Evolutionary conservation across 2,797 vertebrate genomes (phyloP).

Genomic region (Chrysolophus pictus): DNA sequence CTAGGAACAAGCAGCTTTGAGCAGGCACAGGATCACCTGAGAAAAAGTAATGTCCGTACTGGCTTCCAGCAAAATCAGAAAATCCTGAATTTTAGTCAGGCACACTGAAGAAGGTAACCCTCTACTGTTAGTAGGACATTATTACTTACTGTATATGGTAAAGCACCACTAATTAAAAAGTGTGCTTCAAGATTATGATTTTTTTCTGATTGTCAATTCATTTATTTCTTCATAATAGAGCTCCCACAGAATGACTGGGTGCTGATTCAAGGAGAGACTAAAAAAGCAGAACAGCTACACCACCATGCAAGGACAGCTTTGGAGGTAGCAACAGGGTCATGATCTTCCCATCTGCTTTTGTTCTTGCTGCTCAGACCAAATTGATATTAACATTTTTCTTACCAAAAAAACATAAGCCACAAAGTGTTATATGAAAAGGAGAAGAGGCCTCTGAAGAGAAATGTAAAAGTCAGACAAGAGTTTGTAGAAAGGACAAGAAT

Average conservation of each 20-base stretch:
- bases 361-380: neutral
- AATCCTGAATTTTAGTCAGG: neutral
- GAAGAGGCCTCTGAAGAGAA: too few relatives aligned
- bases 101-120: neutral
- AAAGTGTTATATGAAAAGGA: neutral
- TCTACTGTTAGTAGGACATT: neutral
- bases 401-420: neutral
- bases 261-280: accelerated
- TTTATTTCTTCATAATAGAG: neutral
- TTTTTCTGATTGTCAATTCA: neutral
- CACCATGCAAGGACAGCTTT: neutral
- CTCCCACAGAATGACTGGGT: neutral
- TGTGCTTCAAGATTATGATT: neutral
- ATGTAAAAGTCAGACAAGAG: neutral
- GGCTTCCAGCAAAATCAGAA: neutral
- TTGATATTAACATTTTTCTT: neutral
- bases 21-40: neutral
- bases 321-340: neutral
- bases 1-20: neutral
- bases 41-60: neutral
- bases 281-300: neutral
- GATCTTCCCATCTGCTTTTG: neutral
- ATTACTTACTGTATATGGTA: neutral
- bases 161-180: neutral
- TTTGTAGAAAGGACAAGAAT: neutral